Percentiles rank a stretch among this genome's conserved stretches.
Evolutionary conservation across 2,888 invertebrate species (phyloP).

Genomic region (Biston betularia): DNA sequence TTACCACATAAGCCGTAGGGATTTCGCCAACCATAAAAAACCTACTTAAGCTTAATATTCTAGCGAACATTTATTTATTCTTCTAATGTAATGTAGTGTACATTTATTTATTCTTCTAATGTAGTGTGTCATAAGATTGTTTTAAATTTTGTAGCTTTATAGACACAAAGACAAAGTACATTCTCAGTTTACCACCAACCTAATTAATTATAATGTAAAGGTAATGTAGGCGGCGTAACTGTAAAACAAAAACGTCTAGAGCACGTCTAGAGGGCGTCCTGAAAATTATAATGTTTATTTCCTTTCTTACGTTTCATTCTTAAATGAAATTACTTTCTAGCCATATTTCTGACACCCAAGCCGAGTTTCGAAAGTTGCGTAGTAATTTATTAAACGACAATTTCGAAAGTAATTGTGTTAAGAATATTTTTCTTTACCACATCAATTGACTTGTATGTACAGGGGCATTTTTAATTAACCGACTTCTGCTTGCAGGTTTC

Average conservation of each 20-base stretch:
- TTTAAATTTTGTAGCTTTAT: neutral
- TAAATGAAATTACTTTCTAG: constrained; percentile 23
- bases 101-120: too few species aligned
- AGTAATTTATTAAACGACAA: neutral
- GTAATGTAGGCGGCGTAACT: constrained; percentile 10
- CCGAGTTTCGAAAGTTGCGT: constrained; percentile 7
- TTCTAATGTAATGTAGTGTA: too few species aligned
- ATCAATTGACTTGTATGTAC: too few species aligned
- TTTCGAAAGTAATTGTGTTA: neutral
- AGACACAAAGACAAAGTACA: constrained; percentile 2
- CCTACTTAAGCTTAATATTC: too few species aligned
- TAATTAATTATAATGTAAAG: constrained; percentile 32
- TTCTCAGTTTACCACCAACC: constrained; percentile 7
- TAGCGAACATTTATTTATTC: too few species aligned
- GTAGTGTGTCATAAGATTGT: too few species aligned
- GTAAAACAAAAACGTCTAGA: constrained; percentile 27
- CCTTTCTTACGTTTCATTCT: constrained; percentile 25
- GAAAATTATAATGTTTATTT: constrained; percentile 30
- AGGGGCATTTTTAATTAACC: too few species aligned
- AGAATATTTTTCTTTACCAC: neutral
- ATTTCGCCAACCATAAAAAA: too few species aligned
- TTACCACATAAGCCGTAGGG: too few species aligned
- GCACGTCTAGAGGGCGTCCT: constrained; percentile 33
- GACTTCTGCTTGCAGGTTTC: too few species aligned
- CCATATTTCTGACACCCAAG: constrained; percentile 19